A percentile compares a stretch with the other conserved stretches of the same genome.
Evolutionary conservation across 2,888 invertebrate species (phyloP).

Genomic region (Lochmaea capreae): DNA sequence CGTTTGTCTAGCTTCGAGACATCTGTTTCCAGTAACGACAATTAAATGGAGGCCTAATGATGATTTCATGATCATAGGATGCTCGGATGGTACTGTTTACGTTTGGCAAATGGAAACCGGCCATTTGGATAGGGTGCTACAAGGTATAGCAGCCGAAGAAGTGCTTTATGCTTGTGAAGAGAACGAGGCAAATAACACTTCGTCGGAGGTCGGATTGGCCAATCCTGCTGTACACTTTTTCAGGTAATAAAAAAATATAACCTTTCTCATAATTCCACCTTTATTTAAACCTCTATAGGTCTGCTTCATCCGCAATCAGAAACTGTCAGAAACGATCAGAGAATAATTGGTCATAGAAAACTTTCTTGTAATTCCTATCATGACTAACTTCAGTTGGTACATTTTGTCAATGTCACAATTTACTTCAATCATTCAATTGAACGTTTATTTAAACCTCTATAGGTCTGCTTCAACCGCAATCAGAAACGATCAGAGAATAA

Average conservation of each 20-base stretch:
- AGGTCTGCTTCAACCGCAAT: no score
- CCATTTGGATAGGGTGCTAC: conserved; percentile 93
- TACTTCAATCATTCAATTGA: no score
- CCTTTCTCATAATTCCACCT: neutral
- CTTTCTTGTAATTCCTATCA: no score
- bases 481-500: no score
- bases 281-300: no score
- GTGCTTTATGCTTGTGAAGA: conserved; percentile 95
- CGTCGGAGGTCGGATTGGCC: conserved; percentile 79
- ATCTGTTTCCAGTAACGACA: conserved; percentile 94
- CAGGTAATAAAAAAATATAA: conserved; percentile 65
- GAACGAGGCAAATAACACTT: conserved; percentile 73
- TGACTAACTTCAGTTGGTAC: no score
- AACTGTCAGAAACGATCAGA: no score
- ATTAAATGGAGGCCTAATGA: conserved; percentile 98
- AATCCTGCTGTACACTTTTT: conserved; percentile 97
- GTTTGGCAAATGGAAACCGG: conserved; percentile 99
- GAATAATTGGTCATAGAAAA: no score
- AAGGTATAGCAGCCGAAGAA: conserved; percentile 95
- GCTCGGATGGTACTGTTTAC: conserved; percentile 97
- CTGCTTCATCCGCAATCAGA: no score
- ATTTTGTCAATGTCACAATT: no score
- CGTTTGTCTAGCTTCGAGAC: conserved; percentile 90
- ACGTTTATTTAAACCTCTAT: no score
- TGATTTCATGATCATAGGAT: conserved; percentile 97